phyloP scores from a whole-genome alignment of 2,888 invertebrate genomes.

The Podotricha telesiphe region DNA sequence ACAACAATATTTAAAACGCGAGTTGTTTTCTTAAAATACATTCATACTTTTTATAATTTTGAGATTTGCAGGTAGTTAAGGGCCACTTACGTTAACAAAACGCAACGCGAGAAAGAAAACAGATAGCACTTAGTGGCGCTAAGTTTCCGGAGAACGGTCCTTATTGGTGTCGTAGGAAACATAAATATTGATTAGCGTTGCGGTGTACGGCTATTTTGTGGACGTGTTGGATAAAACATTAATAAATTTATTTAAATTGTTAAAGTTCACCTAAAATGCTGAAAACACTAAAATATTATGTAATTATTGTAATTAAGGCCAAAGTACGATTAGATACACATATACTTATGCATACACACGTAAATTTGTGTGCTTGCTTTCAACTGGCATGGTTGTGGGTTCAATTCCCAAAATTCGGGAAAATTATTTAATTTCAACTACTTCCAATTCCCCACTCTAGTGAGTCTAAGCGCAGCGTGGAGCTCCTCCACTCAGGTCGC shows the following conservation, averaged over 20 bases:
- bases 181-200: conserved; percentile 30
- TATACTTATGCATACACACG: too few species aligned
- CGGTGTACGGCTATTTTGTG: conserved; percentile 25
- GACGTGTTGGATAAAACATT: not conserved
- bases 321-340: not conserved
- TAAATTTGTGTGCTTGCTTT: too few species aligned
- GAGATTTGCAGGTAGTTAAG: not conserved
- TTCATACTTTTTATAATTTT: not conserved
- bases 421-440: too few species aligned
- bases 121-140: conserved; percentile 15
- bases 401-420: too few species aligned
- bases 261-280: not conserved
- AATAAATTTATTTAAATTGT: not conserved
- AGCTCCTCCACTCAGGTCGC: too few species aligned
- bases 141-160: conserved; percentile 17
- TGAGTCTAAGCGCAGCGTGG: too few species aligned
- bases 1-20: too few species aligned
- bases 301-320: not conserved
- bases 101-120: conserved; percentile 23
- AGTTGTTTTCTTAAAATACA: not conserved
- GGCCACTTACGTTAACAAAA: not conserved
- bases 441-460: too few species aligned
- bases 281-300: not conserved
- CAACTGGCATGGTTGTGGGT: too few species aligned
- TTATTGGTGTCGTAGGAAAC: conserved; percentile 30